Conservation (phyloP, 2,113 vertebrate species). For the Panthera tigris region DNA sequence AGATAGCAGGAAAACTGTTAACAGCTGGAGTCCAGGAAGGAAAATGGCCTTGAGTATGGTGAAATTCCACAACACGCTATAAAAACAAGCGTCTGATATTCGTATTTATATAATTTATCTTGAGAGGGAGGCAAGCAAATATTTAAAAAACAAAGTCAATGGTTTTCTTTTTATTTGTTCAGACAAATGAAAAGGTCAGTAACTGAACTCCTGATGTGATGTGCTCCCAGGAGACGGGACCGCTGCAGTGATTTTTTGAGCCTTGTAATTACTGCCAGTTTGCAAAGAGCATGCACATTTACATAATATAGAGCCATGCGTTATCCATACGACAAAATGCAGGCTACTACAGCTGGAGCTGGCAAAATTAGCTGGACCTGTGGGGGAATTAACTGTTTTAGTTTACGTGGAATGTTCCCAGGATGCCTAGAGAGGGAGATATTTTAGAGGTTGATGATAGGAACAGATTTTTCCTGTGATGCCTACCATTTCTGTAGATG, state of each 20-base stretch:
- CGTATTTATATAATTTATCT: constrained; percentile 63
- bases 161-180: constrained; percentile 57
- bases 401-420: neutral
- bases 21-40: constrained; percentile 52
- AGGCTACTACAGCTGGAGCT: neutral
- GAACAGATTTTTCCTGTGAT: constrained; percentile 48
- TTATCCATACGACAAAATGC: neutral
- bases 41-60: constrained; percentile 29
- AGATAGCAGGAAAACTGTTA: constrained; percentile 26
- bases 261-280: neutral
- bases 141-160: constrained; percentile 59
- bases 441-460: neutral
- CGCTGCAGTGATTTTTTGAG: neutral
- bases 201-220: neutral
- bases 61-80: neutral
- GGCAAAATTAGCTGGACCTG: constrained; percentile 18
- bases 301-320: neutral
- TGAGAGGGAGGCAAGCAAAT: constrained; percentile 45
- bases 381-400: neutral
- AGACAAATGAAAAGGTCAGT: constrained; percentile 64
- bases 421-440: neutral
- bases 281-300: constrained; percentile 25
- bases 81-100: neutral
- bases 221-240: neutral
- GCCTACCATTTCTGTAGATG: constrained; percentile 45